Conservation (phyloP, 2,113 vertebrate species). For the Monopterus albus region DNA sequence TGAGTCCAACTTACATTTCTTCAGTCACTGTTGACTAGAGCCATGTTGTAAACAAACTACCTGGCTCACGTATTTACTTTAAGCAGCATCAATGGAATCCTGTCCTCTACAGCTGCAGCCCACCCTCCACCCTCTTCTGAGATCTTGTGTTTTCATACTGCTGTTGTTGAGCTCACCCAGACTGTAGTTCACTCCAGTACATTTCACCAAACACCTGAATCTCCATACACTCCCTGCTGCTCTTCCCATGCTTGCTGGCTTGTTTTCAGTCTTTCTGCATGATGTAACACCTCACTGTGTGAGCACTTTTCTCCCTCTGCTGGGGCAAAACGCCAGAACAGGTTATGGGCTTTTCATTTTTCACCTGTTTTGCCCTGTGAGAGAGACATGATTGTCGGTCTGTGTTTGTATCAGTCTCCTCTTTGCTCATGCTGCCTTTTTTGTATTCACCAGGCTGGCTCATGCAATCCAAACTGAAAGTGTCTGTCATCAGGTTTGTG, state of each 20-base stretch:
- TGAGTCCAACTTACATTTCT: no score
- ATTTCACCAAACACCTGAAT: neutral
- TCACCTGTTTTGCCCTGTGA: neutral
- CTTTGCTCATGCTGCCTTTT: slow-evolving; percentile 17
- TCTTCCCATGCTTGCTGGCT: neutral
- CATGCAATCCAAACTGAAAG: slow-evolving; percentile 6
- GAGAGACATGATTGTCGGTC: neutral
- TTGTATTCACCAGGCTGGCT: neutral
- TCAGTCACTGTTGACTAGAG: neutral
- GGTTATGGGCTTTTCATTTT: neutral
- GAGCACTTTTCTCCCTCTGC: neutral
- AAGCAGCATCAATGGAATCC: neutral
- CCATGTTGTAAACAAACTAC: neutral
- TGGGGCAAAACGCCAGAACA: slow-evolving; percentile 2
- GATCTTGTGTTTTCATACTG: neutral
- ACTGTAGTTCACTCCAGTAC: no score
- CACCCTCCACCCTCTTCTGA: neutral
- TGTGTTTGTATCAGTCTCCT: slow-evolving; percentile 11
- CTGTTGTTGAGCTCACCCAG: neutral
- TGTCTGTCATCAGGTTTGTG: neutral
- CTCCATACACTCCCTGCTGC: neutral
- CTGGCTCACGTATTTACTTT: slow-evolving; percentile 10
- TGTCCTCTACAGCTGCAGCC: no score
- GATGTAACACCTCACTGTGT: neutral
- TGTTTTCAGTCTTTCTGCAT: neutral